Evolutionary conservation across 2,888 invertebrate genomes (phyloP).

Genomic region (Phania funesta): DNA sequence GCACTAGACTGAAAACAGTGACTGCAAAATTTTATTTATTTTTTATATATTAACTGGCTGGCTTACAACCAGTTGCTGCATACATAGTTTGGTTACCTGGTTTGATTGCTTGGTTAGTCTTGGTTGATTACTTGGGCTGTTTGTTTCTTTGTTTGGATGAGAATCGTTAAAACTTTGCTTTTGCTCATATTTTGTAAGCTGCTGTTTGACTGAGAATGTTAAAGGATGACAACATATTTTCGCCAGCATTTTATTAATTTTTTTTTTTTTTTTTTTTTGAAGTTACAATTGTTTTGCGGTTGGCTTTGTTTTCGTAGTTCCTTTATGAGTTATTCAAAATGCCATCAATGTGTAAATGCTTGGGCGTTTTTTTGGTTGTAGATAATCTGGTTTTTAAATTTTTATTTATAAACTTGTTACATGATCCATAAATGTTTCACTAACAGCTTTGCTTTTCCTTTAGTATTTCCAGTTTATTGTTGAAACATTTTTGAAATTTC

Average conservation of each 20-base stretch:
- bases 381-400: conserved; percentile 20
- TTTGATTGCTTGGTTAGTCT: conserved; percentile 10
- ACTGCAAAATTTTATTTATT: conserved; percentile 9
- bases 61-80: not conserved
- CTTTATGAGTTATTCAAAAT: conserved; percentile 44
- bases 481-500: conserved; percentile 10
- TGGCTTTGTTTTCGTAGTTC: conserved; percentile 1
- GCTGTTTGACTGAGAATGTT: conserved; percentile 36
- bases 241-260: not conserved
- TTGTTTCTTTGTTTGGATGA: conserved; percentile 1
- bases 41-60: not conserved
- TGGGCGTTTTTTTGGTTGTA: not conserved
- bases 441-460: conserved; percentile 2
- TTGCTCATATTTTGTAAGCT: not conserved
- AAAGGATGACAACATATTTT: conserved; percentile 26
- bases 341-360: conserved; percentile 2
- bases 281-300: conserved; percentile 12
- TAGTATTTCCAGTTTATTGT: conserved; percentile 62
- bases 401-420: not conserved
- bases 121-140: not conserved
- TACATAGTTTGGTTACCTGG: not conserved
- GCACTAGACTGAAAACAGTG: conserved; percentile 1
- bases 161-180: conserved; percentile 19
- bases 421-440: not conserved
- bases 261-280: conserved; percentile 5